Evolutionary conservation across 2,113 vertebrate genomes (phyloP), one percentile per base, ranked within the genome.

Genomic region (Caretta caretta): DNA sequence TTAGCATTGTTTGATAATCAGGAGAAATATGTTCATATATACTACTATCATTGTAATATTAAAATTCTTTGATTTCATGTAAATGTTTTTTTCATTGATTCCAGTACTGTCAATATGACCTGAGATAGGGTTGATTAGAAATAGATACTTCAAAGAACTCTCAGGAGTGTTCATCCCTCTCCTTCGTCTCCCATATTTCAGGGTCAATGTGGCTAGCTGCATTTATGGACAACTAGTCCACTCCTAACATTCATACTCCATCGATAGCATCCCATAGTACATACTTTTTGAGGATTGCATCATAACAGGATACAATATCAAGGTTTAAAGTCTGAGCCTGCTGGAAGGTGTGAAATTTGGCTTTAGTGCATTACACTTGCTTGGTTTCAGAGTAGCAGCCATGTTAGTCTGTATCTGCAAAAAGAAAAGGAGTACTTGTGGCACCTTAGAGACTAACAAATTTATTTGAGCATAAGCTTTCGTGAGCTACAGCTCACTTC

Each of bases 1-100:
- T 62, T 31, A 29, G 25, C 59, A 62, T 14, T 62, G 59, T 62
- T 76, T 87, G 62, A 86, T 31, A 10, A 75, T 89, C 49, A 79
- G 51, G 78, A 86, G 65, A 92, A 96, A 94, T 92, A 92, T 69
- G n/a, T 25, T 62, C 72, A 86, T 96, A 93, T 96, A 80, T 88
- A 62, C 59, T 35, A 35, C 11, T 62, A 6, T 35, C 25, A 31
- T 31, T 62, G 59, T 35, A 62, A 12, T 62, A 62, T 62, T 62
- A 62, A 62, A 35, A 31, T 62, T 54, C 53, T 17, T 59, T 89
- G 91, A 87, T 65, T 87, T 38, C 49, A 49, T 49, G 49, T 49
- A 49, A 9, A 49, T 49, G 49, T 49, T 49, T 49, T 49, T 49
- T 49, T 49, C 96, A 91, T 79, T 79, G 54, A 97, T 94, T 93